Evolutionary conservation across 2,797 vertebrate species (phyloP), one percentile per base, ranked within the genome.

Genomic region (Eidolon dupreanum): DNA sequence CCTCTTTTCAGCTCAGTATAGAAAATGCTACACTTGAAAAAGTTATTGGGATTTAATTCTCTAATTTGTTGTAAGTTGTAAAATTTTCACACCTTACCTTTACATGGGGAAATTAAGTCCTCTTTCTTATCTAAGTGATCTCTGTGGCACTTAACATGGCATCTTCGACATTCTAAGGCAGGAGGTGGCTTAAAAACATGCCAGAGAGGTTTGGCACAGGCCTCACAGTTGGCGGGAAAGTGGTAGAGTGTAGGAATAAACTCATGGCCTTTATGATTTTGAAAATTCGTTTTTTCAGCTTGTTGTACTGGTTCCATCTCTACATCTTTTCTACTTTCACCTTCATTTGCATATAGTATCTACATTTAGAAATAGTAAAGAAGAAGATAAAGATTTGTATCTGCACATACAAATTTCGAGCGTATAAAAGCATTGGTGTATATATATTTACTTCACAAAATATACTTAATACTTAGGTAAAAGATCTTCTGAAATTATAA

Each of bases 71-170:
- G 8, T 38, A 78, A 68, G n/a, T 2, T 84, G 2, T 55, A 84
- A 87, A 85, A 55, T 70, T 43, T 26, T 61, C 8, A 78, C 17
- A 16, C 51, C 93, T 95, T 98, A 99, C 99, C 99, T 99, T 99
- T 99, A 99, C 99, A 99, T 55, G 99, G 99, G 86, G 99, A 99
- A 94, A 99, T 99, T 98, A 99, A 99, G 12, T 99, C 99, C 98
- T 99, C 99, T 98, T 99, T 99, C 98, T 99, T 99, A 99, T 99
- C 99, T 95, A 99, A 98, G 98, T 99, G 99, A 98, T 99, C 99
- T 98, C 99, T 99, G 98, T 99, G 99, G 99, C 99, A 99, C 99
- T 99, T 99, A 89, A 99, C 99, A n/a, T 99, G 99, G 99, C 99
- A 99, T 97, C 99, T 99, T 97, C 99, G 99, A 98, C 99, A 99